Evolutionary conservation across 2,888 invertebrate genomes (phyloP).

Genomic region (Drosophila ezoana): DNA sequence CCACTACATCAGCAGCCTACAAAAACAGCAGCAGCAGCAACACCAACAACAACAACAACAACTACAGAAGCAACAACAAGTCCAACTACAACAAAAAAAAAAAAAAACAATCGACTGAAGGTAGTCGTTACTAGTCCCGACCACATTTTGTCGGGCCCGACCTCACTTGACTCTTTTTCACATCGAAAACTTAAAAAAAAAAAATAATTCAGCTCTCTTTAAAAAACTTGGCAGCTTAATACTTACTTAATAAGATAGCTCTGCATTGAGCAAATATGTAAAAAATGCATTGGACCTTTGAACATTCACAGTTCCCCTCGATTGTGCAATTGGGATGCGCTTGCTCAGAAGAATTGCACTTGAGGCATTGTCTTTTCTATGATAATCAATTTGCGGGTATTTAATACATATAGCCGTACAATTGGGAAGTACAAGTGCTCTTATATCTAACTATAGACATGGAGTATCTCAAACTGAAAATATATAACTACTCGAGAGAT

Average conservation of each 20-base stretch:
- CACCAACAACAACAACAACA: neutral
- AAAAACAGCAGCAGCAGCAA: conserved; percentile 22
- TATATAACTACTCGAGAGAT: neutral
- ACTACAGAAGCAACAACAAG: no score
- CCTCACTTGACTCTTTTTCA: conserved; percentile 78
- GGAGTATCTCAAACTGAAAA: neutral
- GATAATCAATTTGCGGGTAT: neutral
- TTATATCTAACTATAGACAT: neutral
- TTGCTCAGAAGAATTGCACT: conserved; percentile 9
- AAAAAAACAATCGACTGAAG: conserved; percentile 46
- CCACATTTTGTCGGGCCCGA: conserved; percentile 56
- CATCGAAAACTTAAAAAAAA: conserved; percentile 56
- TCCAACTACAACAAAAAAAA: neutral
- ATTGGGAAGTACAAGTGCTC: no score
- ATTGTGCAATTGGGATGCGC: conserved; percentile 65
- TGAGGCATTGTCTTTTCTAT: conserved; percentile 8
- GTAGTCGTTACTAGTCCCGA: conserved; percentile 72
- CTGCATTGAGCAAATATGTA: conserved; percentile 61
- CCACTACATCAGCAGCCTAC: conserved; percentile 39
- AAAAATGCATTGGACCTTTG: conserved; percentile 33
- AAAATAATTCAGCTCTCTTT: conserved; percentile 16
- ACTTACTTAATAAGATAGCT: conserved; percentile 65
- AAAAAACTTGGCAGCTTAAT: conserved; percentile 49
- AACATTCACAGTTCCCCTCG: conserved; percentile 18
- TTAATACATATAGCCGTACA: neutral